phyloP scores from a whole-genome alignment of 2,797 vertebrate genomes.

The Vultur gryphus region DNA sequence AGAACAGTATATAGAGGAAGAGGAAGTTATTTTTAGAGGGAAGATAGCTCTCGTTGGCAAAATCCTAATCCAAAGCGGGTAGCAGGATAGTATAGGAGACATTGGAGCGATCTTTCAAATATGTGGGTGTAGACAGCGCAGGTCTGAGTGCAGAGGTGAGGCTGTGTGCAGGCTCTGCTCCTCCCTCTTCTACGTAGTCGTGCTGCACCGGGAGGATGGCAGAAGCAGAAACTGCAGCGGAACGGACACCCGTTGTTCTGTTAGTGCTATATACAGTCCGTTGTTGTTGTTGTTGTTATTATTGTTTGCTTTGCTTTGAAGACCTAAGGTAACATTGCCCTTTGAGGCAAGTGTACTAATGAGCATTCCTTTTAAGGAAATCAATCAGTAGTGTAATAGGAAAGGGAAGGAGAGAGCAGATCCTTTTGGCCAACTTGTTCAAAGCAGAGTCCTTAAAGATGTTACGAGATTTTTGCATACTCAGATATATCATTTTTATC shows the following conservation, averaged over 20 bases:
- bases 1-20: neutral
- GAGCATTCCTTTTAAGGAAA: neutral
- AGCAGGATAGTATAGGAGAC: neutral
- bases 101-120: neutral
- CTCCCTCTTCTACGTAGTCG: neutral
- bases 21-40: neutral
- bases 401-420: neutral
- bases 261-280: neutral
- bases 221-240: neutral
- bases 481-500: neutral
- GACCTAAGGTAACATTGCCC: neutral
- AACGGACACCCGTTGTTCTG: neutral
- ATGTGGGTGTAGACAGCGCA: fast-evolving
- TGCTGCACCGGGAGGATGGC: neutral
- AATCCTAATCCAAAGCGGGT: neutral
- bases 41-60: neutral
- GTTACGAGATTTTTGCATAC: neutral
- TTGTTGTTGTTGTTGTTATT: neutral
- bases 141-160: neutral
- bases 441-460: neutral
- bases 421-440: neutral
- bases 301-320: neutral
- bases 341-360: neutral
- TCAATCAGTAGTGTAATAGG: neutral
- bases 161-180: neutral